Percentiles rank a stretch among this genome's conserved stretches.
Conservation (phyloP, 2,113 vertebrate species). For the Dinomys branickii region DNA sequence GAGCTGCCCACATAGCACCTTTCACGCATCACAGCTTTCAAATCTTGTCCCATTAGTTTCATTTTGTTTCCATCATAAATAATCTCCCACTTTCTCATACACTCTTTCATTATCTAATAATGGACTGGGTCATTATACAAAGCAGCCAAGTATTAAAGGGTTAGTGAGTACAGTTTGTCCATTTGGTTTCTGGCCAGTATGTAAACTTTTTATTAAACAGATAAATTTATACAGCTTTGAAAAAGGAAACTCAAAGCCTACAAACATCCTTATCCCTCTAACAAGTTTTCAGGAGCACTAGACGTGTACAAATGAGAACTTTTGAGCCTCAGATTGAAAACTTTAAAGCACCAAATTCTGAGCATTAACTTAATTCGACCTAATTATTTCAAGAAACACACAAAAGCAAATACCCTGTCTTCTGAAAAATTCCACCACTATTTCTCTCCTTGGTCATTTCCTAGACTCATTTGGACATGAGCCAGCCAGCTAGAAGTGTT, state of each 20-base stretch:
- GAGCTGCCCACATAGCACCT: constrained; percentile 88
- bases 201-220: constrained; percentile 81
- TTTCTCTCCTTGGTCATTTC: constrained; percentile 69
- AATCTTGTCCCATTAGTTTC: constrained; percentile 92
- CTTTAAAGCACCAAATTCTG: constrained; percentile 40
- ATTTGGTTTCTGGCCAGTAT: constrained; percentile 84
- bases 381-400: constrained; percentile 79
- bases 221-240: constrained; percentile 80
- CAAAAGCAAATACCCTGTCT: constrained; percentile 70
- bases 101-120: constrained; percentile 90
- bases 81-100: constrained; percentile 90
- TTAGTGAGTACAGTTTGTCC: constrained; percentile 88
- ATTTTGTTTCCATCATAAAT: constrained; percentile 92
- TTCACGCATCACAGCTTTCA: constrained; percentile 92
- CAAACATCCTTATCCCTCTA: constrained; percentile 34
- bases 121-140: constrained; percentile 84
- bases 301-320: constrained; percentile 48
- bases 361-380: constrained; percentile 59
- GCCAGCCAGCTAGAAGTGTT: constrained; percentile 74
- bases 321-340: constrained; percentile 65
- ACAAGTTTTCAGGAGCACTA: constrained; percentile 59
- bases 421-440: constrained; percentile 75
- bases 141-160: constrained; percentile 86
- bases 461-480: constrained; percentile 74
- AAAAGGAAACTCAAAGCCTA: constrained; percentile 47